Base-by-base conservation (phyloP, 2,797 vertebrate genomes). In the Tapera naevia region DNA sequence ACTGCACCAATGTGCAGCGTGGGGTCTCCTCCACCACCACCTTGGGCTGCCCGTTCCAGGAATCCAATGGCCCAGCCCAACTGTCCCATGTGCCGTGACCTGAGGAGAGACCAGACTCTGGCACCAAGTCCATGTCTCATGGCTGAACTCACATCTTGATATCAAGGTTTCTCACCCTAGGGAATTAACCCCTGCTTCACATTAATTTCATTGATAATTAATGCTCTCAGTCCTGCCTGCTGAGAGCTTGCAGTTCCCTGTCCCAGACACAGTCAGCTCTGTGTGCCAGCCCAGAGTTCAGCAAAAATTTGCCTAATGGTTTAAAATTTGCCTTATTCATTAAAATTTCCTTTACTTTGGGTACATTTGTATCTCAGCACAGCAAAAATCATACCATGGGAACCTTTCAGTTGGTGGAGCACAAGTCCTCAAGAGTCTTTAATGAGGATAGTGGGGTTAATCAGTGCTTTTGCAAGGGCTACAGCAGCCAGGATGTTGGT, bases 1-100 rank as follows among this genome's bases (percentile, higher is more conserved):
- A 2, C n/a, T 35, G 35, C 46, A 2, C 2, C 0, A 1, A 4
- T 1, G 5, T 11, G 23, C 51, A 32, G 58, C 0, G 3, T 48
- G 10, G 32, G 28, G 28, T 7, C 58, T n/a, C n/a, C n/a, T 71
- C n/a, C 51, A 7, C n/a, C 57, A 23, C n/a, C 4, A 0, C 43
- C n/a, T 10, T 0, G 4, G n/a, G 24, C 35, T 37, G 32, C 61
- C 33, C 6, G 2, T 25, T 30, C 32, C 60, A 35, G 33, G n/a
- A n/a, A n/a, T n/a, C 57, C 5, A 0, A 2, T 2, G 53, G 46
- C 27, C 45, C 8, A 14, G 75, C 22, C 64, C 79, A 35, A 19
- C 21, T 41, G 21, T 27, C 18, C 64, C 43, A 5, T 0, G 8
- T 5, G 45, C 45, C 2, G 2, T 8, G 37, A 22, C 45, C 45